Conservation (phyloP, 2,797 vertebrate species). For the Amblyraja radiata region DNA sequence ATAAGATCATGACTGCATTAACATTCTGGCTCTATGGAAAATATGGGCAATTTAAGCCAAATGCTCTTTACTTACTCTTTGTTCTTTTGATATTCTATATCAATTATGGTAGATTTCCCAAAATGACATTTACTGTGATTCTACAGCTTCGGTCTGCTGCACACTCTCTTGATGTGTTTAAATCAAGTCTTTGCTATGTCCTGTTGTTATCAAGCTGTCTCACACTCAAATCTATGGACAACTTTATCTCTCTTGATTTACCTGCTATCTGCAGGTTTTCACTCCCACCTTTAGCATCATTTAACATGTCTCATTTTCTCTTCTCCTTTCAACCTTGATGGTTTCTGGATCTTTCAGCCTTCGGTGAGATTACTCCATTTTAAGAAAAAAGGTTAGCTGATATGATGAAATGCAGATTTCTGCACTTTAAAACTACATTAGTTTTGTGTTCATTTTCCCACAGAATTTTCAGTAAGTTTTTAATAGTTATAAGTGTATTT, state of each 20-base stretch:
- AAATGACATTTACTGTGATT: neutral
- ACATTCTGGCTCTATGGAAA: too few species aligned
- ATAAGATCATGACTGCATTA: too few species aligned
- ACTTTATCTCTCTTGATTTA: neutral
- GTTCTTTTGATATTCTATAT: neutral
- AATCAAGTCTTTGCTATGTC: neutral
- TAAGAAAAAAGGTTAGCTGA: neutral
- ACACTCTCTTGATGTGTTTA: neutral
- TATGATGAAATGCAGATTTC: neutral
- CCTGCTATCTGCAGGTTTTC: neutral
- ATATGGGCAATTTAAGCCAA: neutral
- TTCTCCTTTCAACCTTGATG: conserved; percentile 28
- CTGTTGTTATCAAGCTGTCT: neutral
- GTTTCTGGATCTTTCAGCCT: neutral
- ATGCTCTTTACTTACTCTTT: neutral
- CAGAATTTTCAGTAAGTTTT: too few species aligned
- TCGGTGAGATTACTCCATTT: conserved; percentile 14
- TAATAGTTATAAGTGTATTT: too few species aligned
- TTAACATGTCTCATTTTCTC: conserved; percentile 14
- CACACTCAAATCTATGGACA: neutral
- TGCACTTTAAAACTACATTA: neutral
- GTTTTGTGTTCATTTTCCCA: too few species aligned
- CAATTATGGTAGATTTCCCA: neutral
- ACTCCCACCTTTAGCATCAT: neutral
- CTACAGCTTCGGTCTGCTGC: neutral